Percentiles rank a stretch among this genome's conserved stretches.
These are phyloP conservation scores for Puffinus mauretanicus DNA, from an alignment of 2,113 vertebrate species.

Conservation along the genomic window DNA sequence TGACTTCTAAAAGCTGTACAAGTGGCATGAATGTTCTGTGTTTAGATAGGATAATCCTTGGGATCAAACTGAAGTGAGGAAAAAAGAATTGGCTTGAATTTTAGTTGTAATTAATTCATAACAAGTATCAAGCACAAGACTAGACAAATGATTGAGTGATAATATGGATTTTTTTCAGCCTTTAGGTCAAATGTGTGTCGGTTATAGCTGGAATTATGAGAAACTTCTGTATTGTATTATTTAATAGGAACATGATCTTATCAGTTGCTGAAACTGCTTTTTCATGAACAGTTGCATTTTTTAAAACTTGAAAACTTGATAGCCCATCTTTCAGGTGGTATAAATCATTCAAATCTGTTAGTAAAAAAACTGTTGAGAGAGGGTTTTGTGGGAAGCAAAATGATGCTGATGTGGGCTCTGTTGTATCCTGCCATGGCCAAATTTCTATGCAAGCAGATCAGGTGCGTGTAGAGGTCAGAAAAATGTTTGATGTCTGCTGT, in stretches of 20 bases:
- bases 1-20: background rate
- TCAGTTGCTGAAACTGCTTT: background rate
- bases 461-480: background rate
- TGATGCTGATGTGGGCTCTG: fast-evolving
- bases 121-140: background rate
- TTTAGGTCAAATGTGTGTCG: background rate
- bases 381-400: background rate
- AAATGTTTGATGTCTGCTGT: background rate
- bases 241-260: background rate
- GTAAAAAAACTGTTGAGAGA: background rate
- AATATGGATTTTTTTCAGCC: background rate
- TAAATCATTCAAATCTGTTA: background rate
- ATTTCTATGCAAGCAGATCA: background rate
- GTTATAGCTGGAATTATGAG: background rate
- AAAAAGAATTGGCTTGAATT: background rate
- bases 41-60: background rate
- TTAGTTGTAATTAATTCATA: background rate
- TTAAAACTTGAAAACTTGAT: background rate
- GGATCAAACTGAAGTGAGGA: background rate
- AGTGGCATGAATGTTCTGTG: background rate
- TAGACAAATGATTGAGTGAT: background rate
- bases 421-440: background rate
- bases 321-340: background rate
- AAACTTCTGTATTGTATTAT: background rate
- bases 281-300: background rate